Percentiles rank a stretch among this genome's conserved stretches.
phyloP scores from a whole-genome alignment of 2,888 invertebrate species.

The Mamestra brassicae region DNA sequence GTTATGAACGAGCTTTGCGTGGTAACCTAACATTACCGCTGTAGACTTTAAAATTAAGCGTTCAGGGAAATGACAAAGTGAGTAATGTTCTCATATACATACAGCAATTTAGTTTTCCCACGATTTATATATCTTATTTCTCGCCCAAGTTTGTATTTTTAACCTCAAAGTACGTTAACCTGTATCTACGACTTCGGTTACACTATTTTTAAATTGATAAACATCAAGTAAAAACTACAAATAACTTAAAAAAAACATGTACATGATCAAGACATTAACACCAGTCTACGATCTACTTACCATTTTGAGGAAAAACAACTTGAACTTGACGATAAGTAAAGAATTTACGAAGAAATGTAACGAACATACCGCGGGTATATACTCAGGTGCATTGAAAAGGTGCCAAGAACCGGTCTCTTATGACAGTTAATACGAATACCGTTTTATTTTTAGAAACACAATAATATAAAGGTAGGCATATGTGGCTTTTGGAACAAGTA shows the following conservation, averaged over 20 bases:
- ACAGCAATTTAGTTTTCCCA: slow-evolving; percentile 24
- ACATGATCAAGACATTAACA: slow-evolving; percentile 49
- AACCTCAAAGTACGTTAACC: slow-evolving; percentile 1
- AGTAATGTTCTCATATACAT: slow-evolving; percentile 45
- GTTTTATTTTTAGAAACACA: slow-evolving; percentile 74
- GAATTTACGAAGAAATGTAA: slow-evolving; percentile 69
- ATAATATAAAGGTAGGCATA: slow-evolving; percentile 68
- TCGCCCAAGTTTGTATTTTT: not conserved
- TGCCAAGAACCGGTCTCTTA: slow-evolving; percentile 74
- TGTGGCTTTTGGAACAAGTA: slow-evolving; percentile 45
- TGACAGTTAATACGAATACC: slow-evolving; percentile 76
- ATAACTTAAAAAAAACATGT: slow-evolving; percentile 3
- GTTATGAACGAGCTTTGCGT: slow-evolving; percentile 36
- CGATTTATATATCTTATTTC: slow-evolving; percentile 22
- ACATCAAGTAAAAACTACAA: slow-evolving; percentile 22
- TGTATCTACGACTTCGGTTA: not conserved
- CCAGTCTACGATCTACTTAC: slow-evolving; percentile 50
- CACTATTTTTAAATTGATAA: slow-evolving; percentile 11
- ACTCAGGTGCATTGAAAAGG: slow-evolving; percentile 71
- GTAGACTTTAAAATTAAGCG: slow-evolving; percentile 24
- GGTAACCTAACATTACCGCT: slow-evolving; percentile 29
- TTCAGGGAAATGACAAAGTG: slow-evolving; percentile 30
- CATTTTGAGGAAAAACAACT: slow-evolving; percentile 59
- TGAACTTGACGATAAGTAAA: slow-evolving; percentile 64
- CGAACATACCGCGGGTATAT: slow-evolving; percentile 68